Evolutionary conservation across 1,140 invertebrate genomes (phyloP).

Genomic region (Polyergus mexicanus): DNA sequence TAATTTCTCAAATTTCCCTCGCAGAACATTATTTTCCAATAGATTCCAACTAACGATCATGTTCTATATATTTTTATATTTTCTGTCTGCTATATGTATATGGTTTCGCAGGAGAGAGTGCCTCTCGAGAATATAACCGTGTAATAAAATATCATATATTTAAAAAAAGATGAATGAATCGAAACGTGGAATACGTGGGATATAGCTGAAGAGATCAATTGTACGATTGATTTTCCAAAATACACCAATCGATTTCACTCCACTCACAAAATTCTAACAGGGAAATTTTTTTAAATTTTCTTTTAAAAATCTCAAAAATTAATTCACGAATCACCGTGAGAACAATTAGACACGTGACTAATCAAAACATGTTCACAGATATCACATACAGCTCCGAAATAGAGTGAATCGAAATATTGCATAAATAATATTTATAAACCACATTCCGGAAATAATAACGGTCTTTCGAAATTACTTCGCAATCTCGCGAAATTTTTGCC

Average conservation of each 20-base stretch:
- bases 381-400: neutral
- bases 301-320: neutral
- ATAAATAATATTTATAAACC: neutral
- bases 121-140: neutral
- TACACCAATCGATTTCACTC: neutral
- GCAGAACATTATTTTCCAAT: conserved; percentile 15
- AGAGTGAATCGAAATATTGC: neutral
- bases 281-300: neutral
- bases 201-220: too few relatives aligned
- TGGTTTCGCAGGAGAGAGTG: neutral
- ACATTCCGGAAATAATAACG: neutral
- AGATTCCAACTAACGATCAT: neutral
- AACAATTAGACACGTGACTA: neutral
- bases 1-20: neutral
- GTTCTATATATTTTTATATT: neutral
- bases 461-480: neutral
- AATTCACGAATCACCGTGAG: neutral
- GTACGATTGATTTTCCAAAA: too few relatives aligned
- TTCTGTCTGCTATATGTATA: neutral
- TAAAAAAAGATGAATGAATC: neutral
- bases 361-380: neutral
- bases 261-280: neutral
- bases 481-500: neutral
- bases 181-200: neutral
- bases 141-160: neutral